Base-by-base conservation (phyloP, 2,888 invertebrate species). In the Scaeva pyrastri region DNA sequence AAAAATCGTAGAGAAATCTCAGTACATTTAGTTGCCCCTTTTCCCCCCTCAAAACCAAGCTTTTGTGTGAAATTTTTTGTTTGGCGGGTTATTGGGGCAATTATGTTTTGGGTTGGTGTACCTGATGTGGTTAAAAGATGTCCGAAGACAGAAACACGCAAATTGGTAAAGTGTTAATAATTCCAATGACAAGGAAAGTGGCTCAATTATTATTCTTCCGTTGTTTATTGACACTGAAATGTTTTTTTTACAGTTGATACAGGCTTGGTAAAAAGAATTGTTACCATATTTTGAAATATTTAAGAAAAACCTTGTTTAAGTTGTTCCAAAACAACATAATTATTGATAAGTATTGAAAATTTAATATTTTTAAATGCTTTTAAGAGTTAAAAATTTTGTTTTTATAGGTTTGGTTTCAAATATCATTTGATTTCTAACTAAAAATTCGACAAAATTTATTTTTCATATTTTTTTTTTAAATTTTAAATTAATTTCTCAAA, bases 111-210 rank as follows among this genome's bases (percentile, higher is more conserved):
- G 23, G 31, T 26, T 48, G 50, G 45, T 31, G 68, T 80, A 77
- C 76, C 60, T 70, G 85, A 81, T 48, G 76, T 85, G 74, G 71
- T 78, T 78, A 74, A 70, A 21, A 56, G 70, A 77, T 77, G 72
- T 77, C 76, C 76, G 56, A 12, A 50, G 43, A 52, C n/a, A n/a
- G 60, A 62, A 43, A 39, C 68, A 45, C 68, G 21, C 26, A 26
- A 26, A 26, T 26, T 7, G 1, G 7, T 36, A 31, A 85, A 73
- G 73, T 66, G 73, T 81, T 60, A 80, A 73, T 81, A 26, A 72
- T 73, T 76, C 73, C 72, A 62, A 56, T 77, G 68, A 70, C 77
- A 58, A 86, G 64, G 82, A 82, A 86, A 86, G 86, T 86, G 82
- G 86, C 82, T 71, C 74, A 58, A 21, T 50, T 4, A 21, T 50